Percentiles rank a stretch among this genome's conserved stretches.
Conservation (phyloP, 2,888 invertebrate genomes). For the Diogma glabrata region DNA sequence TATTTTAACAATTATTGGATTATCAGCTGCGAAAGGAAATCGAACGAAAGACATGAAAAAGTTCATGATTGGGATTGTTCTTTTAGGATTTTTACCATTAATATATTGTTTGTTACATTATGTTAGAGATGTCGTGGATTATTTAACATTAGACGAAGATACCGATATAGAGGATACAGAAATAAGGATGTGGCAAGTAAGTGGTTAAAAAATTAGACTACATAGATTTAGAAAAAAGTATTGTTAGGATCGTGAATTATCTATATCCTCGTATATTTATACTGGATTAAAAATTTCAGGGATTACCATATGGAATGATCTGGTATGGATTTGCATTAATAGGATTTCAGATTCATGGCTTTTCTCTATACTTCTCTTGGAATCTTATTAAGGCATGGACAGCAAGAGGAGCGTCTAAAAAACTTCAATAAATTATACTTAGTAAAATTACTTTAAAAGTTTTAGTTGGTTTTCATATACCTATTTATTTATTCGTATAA, state of each 20-base stretch:
- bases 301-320: slow-evolving; percentile 78
- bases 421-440: slow-evolving; percentile 46
- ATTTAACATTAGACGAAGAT: slow-evolving; percentile 45
- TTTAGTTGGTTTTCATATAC: too few relatives aligned
- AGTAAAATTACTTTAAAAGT: background rate
- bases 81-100: slow-evolving; percentile 72
- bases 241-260: too few relatives aligned
- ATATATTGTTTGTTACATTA: slow-evolving; percentile 73
- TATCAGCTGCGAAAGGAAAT: slow-evolving; percentile 78
- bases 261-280: too few relatives aligned
- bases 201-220: too few relatives aligned
- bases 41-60: slow-evolving; percentile 61
- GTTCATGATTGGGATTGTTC: slow-evolving; percentile 66
- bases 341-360: slow-evolving; percentile 79
- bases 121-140: slow-evolving; percentile 72
- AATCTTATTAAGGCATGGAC: slow-evolving; percentile 76
- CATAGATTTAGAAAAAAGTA: too few relatives aligned
- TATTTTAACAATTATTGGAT: slow-evolving; percentile 69
- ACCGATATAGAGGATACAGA: slow-evolving; percentile 51
- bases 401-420: slow-evolving; percentile 55
- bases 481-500: too few relatives aligned
- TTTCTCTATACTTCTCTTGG: slow-evolving; percentile 74
- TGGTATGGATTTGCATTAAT: slow-evolving; percentile 86
- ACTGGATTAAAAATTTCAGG: too few relatives aligned
- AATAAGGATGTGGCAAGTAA: slow-evolving; percentile 74